These are phyloP conservation scores for Columba janthina DNA, from an alignment of 2,113 vertebrate species.

Conservation along the genomic window DNA sequence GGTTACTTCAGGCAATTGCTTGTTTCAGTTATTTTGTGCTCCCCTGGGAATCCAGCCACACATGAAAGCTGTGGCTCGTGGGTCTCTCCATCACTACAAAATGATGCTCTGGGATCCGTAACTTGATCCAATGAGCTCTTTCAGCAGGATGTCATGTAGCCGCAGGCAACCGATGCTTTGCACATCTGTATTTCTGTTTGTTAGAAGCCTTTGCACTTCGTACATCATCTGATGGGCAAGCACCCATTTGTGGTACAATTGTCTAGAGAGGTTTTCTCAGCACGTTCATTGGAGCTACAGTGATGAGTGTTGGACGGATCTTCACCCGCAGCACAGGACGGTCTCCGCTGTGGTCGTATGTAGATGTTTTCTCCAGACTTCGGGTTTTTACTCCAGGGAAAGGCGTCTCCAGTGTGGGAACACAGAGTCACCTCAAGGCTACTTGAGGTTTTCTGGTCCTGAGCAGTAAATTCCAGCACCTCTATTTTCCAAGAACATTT, in stretches of 20 bases:
- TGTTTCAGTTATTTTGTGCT: background rate
- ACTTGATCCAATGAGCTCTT: background rate
- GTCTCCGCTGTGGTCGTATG: accelerated
- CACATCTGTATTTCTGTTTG: background rate
- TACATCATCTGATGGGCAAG: accelerated
- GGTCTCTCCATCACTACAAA: accelerated
- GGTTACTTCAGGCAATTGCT: background rate
- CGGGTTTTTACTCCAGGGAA: background rate
- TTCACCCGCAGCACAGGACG: background rate
- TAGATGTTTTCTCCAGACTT: background rate
- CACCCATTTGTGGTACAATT: accelerated
- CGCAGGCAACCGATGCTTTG: background rate
- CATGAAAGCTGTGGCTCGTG: background rate
- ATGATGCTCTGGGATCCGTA: background rate
- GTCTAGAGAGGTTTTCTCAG: background rate
- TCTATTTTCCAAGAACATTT: background rate
- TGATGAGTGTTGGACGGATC: background rate
- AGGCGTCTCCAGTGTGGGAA: background rate
- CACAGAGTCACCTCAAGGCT: background rate
- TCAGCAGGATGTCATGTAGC: accelerated
- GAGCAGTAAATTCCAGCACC: background rate
- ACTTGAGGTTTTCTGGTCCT: background rate
- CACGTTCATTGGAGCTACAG: background rate
- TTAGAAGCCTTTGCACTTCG: background rate
- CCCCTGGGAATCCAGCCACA: background rate